Evolutionary conservation across 2,888 invertebrate species (phyloP), one percentile per base, ranked within the genome.

Genomic region (Eurois occulta): DNA sequence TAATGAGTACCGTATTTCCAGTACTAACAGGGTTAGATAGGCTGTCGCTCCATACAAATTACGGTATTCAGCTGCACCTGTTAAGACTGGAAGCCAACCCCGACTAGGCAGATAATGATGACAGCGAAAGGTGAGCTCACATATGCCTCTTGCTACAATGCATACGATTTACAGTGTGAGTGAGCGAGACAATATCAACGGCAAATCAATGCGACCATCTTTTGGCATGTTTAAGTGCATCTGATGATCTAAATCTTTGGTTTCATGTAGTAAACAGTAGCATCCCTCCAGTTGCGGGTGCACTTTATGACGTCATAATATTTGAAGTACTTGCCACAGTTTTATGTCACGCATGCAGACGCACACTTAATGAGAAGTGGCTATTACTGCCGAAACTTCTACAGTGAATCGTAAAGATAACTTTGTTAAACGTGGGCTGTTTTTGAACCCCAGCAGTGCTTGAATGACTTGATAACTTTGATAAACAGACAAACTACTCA

Each of bases 221-320:
- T 32, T 32, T 60, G 4, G 32, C 21, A 35, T 21, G 1, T 35
- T 5, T 21, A 62, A 62, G 10, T 62, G 10, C 32, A 62, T 62
- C 62, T 62, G 10, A 11, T 5, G 62, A 62, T 62, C 35, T 62
- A 62, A 62, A 62, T 62, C 62, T 35, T 32, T 28, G 71, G 10
- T 48, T 41, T 58, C 60, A 43, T 28, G 28, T 43, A 70, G 48
- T 65, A 69, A 80, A 60, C 85, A 85, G 64, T 11, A 70, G 38
- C 35, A 80, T 72, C 60, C 81, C 69, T 68, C 28, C 43, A 48
- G 16, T 66, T 48, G 11, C n/a, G 73, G 75, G 70, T 85, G 87
- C 79, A 80, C 35, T 89, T 87, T 86, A 88, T 78, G 89, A 86
- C 72, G 84, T 75, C 84, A 79, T 87, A 84, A 87, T 75, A 78